Evolutionary conservation across 2,113 vertebrate genomes (phyloP).

Genomic region (Suncus etruscus): DNA sequence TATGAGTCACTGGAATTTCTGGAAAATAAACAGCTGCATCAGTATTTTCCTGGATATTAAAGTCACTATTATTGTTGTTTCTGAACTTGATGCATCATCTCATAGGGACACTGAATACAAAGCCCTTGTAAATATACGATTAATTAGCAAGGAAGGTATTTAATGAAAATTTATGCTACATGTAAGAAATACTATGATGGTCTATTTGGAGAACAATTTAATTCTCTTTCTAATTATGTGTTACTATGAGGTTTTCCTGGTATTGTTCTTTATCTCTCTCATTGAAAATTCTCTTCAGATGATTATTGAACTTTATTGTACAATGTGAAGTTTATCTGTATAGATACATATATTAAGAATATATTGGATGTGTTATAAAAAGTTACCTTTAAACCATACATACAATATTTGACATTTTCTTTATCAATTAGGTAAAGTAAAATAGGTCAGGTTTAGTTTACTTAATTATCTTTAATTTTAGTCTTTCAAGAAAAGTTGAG

Average conservation of each 20-base stretch:
- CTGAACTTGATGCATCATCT: conserved; percentile 67
- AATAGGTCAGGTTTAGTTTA: not conserved
- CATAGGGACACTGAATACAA: conserved; percentile 66
- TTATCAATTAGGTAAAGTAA: not conserved
- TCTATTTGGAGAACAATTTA: conserved; percentile 20
- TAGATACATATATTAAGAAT: conserved; percentile 32
- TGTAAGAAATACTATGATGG: conserved; percentile 54
- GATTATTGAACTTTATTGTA: conserved; percentile 38
- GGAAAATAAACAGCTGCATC: conserved; percentile 78
- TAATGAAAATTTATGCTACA: too few species aligned
- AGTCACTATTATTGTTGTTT: conserved; percentile 77
- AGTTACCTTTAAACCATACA: not conserved
- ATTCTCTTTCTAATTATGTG: conserved; percentile 31
- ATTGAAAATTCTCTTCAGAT: not conserved
- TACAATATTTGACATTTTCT: not conserved
- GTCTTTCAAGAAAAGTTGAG: not conserved
- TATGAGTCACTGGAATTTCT: conserved; percentile 63
- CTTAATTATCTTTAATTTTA: not conserved
- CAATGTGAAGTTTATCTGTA: not conserved
- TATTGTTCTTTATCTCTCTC: conserved; percentile 53
- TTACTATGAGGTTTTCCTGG: not conserved
- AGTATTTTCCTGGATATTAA: conserved; percentile 64
- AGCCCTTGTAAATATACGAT: conserved; percentile 68
- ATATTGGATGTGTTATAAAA: not conserved
- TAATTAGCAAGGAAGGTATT: too few species aligned